These are phyloP conservation scores for Biston stratarius DNA, from an alignment of 2,888 invertebrate genomes.

Conservation along the genomic window DNA sequence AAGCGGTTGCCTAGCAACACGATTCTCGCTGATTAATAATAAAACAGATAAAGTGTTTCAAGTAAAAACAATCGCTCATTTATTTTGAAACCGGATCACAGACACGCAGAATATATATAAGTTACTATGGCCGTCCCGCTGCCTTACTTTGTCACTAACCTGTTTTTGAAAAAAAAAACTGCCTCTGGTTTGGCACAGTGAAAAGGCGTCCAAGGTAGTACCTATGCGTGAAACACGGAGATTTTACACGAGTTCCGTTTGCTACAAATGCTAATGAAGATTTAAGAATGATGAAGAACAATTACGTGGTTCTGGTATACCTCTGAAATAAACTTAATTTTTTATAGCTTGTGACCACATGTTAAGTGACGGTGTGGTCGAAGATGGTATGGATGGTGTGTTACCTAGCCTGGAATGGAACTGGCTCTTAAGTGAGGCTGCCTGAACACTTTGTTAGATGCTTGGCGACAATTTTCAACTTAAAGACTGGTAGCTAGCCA, in stretches of 20 bases:
- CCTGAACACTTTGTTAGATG: too few species aligned
- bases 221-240: background rate
- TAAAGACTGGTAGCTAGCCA: too few species aligned
- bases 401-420: too few species aligned
- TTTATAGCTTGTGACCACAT: too few species aligned
- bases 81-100: conserved; percentile 14
- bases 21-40: conserved; percentile 3
- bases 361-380: too few species aligned
- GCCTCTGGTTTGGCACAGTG: conserved; percentile 7
- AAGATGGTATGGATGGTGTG: too few species aligned
- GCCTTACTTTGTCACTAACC: conserved; percentile 31
- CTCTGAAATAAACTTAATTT: background rate
- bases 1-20: background rate
- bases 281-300: background rate
- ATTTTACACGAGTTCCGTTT: background rate
- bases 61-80: conserved; percentile 15
- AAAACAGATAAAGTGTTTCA: background rate
- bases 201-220: background rate
- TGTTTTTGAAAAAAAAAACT: conserved; percentile 18
- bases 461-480: too few species aligned
- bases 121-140: conserved; percentile 2
- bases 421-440: too few species aligned
- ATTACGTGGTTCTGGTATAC: background rate
- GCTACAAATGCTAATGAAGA: conserved; percentile 6
- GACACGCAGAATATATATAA: background rate